Evolutionary conservation across 2,113 vertebrate genomes (phyloP), one percentile per base, ranked within the genome.

Genomic region (Garra rufa): DNA sequence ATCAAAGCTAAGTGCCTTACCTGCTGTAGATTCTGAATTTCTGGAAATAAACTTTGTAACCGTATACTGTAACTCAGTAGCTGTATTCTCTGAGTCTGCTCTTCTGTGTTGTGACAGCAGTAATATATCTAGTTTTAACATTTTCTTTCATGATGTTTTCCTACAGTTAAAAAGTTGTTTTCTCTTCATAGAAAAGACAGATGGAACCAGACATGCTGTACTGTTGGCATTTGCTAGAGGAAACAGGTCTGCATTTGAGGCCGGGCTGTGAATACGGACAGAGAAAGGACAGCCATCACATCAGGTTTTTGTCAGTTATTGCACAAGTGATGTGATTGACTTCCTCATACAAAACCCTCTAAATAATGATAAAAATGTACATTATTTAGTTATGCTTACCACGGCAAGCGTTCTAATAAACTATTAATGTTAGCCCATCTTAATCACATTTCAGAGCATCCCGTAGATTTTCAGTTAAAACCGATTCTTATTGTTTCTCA

Each of bases 201-300:
- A 26, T 93, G 88, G 13, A 91, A 26, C 90, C 93, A 2, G 93
- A 95, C 41, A 19, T 84, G 1, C 90, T 92, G 83, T 95, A 95
- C 90, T 93, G 92, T 57, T 3, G 57, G 0, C 83, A 48, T 69
- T 86, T 95, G 14, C 88, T 94, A 10, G 93, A 95, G 71, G 92
- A 94, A 8, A 76, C 74, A 0, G 93, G 92, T 3, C 50, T 94
- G 83, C 30, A 89, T 0, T 14, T 69, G 13, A 24, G 55, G 69
- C 88, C 92, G 2, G 94, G 94, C 15, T 91, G 67, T 50, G 85
- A 91, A 19, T 86, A 63, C 0, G 89, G 88, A 30, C 92, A 92
- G 71, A 87, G 83, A 77, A 88, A 92, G 7, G 93, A 90, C 7
- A 93, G 89, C 34, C 8, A 92, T 59, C 92, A 95, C 86, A 84